phyloP scores from a whole-genome alignment of 1,140 invertebrate genomes.

The Andricus grossulariae region DNA sequence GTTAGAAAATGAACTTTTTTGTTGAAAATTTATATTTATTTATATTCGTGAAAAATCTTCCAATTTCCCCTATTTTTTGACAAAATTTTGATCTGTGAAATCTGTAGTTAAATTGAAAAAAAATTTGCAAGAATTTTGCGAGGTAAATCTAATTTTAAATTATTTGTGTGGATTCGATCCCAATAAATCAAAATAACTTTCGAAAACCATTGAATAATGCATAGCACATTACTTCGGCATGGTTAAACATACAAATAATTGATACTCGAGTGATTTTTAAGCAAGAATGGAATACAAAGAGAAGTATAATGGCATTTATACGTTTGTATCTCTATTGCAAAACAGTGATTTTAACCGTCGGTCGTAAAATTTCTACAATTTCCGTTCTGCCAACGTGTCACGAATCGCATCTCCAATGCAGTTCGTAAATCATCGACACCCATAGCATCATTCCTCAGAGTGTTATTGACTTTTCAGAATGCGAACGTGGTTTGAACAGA shows the following conservation, averaged over 20 bases:
- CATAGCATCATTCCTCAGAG: not conserved
- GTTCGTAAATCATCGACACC: conserved; percentile 17
- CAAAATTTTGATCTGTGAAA: no score
- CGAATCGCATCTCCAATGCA: not conserved
- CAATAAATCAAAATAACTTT: conserved; percentile 13
- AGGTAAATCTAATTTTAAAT: no score
- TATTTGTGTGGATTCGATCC: not conserved
- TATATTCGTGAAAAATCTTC: no score
- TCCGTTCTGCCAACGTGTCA: conserved; percentile 14
- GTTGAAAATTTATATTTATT: no score
- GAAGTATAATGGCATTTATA: not conserved
- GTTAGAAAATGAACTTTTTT: no score
- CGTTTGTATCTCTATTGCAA: not conserved
- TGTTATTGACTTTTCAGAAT: conserved; percentile 17
- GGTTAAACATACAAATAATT: conserved; percentile 5
- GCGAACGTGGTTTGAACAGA: no score
- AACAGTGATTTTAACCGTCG: not conserved
- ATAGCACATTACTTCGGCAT: not conserved
- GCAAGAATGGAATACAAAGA: conserved; percentile 23
- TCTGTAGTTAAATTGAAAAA: no score
- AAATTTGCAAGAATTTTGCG: no score
- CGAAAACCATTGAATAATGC: not conserved
- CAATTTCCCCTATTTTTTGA: no score
- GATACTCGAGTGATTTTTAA: conserved; percentile 14
- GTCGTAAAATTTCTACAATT: conserved; percentile 18